A percentile compares a stretch with the other conserved stretches of the same genome.
phyloP scores from a whole-genome alignment of 2,888 invertebrate species.

The Xanthorhoe designata region DNA sequence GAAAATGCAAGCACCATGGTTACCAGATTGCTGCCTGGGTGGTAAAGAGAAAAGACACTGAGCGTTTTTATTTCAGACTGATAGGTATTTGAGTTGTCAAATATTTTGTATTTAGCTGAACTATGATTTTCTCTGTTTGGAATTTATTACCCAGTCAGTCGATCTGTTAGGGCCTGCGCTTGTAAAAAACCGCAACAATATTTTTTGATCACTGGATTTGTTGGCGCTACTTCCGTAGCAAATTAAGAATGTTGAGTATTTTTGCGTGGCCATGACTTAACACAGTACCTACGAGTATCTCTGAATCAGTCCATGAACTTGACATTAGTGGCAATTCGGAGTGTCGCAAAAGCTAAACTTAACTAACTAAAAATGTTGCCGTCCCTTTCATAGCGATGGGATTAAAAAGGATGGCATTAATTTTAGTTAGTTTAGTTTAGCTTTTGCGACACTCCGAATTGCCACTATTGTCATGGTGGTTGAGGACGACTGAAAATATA shows the following conservation, averaged over 20 bases:
- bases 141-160: conserved; percentile 9
- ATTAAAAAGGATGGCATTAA: too few relatives aligned
- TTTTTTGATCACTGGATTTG: not conserved
- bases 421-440: too few relatives aligned
- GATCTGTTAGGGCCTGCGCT: not conserved
- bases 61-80: conserved; percentile 9
- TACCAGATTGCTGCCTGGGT: conserved; percentile 5
- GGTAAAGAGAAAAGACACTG: not conserved
- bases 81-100: not conserved
- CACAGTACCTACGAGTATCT: not conserved
- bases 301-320: not conserved
- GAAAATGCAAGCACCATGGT: not conserved
- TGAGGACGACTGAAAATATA: not conserved
- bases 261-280: not conserved
- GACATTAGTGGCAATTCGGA: too few relatives aligned
- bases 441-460: too few relatives aligned
- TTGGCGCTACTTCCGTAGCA: not conserved
- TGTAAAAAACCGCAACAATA: conserved; percentile 2
- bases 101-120: not conserved
- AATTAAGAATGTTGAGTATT: not conserved
- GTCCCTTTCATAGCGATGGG: too few relatives aligned
- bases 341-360: too few relatives aligned
- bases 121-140: not conserved
- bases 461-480: not conserved
- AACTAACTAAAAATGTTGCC: too few relatives aligned